Evolutionary conservation across 2,797 vertebrate genomes (phyloP).

Genomic region (Toxotes lorentzi): DNA sequence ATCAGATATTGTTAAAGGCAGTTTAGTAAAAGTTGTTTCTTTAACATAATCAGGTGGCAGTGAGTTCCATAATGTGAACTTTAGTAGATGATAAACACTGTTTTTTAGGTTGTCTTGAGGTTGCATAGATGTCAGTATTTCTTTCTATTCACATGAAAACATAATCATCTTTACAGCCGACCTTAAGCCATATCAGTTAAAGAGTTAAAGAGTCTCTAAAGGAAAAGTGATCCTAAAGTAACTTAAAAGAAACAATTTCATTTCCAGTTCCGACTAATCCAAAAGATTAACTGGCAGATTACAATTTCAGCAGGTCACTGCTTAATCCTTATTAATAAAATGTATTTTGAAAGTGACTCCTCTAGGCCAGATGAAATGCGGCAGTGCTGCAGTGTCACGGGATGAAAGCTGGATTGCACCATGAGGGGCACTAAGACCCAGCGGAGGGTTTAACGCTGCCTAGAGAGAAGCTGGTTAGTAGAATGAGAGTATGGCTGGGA

Average conservation of each 20-base stretch:
- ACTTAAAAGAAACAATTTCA: conserved; percentile 5
- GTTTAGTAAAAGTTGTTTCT: not conserved
- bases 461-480: conserved; percentile 71
- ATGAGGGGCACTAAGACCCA: conserved; percentile 77
- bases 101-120: not conserved
- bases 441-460: conserved; percentile 47
- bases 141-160: not conserved
- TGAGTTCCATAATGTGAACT: not conserved
- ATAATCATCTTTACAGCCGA: not conserved
- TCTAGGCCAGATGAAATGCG: conserved; percentile 8
- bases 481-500: conserved; percentile 78
- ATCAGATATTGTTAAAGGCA: not conserved
- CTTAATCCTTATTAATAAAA: conserved; percentile 29
- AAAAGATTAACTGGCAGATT: conserved; percentile 31
- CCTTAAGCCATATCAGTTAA: not conserved
- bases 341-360: conserved; percentile 35
- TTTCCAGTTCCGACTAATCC: conserved; percentile 22
- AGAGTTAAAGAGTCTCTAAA: not conserved
- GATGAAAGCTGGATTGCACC: conserved; percentile 1
- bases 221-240: conserved; percentile 18
- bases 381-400: conserved; percentile 33
- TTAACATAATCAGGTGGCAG: not conserved
- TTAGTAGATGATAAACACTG: not conserved
- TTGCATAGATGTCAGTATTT: not conserved
- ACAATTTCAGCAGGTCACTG: conserved; percentile 9